These are phyloP conservation scores for Campoplex capitator DNA, from an alignment of 2,888 invertebrate species.

Conservation along the genomic window DNA sequence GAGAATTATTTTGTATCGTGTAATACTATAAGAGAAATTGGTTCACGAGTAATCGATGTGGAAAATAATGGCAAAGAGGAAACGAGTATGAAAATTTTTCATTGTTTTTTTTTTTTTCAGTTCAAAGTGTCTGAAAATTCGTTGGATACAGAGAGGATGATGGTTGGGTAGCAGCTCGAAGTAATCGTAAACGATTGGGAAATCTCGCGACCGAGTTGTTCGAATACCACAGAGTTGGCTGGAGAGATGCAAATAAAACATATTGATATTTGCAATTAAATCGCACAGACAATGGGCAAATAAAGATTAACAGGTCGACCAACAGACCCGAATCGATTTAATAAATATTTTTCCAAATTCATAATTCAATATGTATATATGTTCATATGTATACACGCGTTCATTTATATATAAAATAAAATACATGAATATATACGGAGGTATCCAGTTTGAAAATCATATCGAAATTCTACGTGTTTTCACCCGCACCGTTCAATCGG, in stretches of 20 bases:
- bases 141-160: neutral
- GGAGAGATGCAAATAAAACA: constrained; percentile 77
- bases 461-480: constrained; percentile 42
- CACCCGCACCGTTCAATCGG: constrained; percentile 36
- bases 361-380: constrained; percentile 23
- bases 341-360: constrained; percentile 79
- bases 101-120: neutral
- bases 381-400: constrained; percentile 7
- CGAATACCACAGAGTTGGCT: constrained; percentile 21
- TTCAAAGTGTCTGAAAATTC: constrained; percentile 29
- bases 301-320: constrained; percentile 76
- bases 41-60: constrained; percentile 4
- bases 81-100: constrained; percentile 14
- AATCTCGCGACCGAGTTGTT: constrained; percentile 45
- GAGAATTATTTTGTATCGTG: neutral
- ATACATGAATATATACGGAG: neutral
- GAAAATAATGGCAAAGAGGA: constrained; percentile 11
- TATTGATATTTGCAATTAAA: constrained; percentile 83
- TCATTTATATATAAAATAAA: constrained; percentile 31
- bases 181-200: constrained; percentile 49
- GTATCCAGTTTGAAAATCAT: constrained; percentile 51
- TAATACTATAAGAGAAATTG: constrained; percentile 10
- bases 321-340: constrained; percentile 78
- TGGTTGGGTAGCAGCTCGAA: constrained; percentile 21
- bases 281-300: constrained; percentile 83